Base-by-base conservation (phyloP, 2,113 vertebrate genomes). In the Emydocephalus ijimae region DNA sequence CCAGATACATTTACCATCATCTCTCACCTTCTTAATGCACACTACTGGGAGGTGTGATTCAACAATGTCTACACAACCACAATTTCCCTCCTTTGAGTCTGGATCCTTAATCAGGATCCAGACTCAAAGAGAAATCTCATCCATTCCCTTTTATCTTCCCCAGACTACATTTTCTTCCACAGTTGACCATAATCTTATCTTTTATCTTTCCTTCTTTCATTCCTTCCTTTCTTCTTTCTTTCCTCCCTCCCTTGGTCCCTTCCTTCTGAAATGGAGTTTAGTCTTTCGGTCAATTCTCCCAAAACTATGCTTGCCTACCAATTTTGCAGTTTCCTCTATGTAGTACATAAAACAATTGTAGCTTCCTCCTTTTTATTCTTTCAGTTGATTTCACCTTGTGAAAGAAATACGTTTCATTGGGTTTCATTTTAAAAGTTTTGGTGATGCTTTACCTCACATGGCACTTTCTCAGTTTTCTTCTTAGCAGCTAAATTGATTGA, bases 401-500 rank as follows among this genome's bases (percentile, higher is more conserved):
- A 93, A 94, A 90, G 69, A 93, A 94, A 96, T 92, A 12, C 43
- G 23, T 74, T 45, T 29, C 85, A 14, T 3, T 94, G 91, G 88
- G 56, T 93, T 95, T 93, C 20, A 92, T 92, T 93, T 92, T 24
- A 45, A 94, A 85, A 48, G 61, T 3, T 24, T 64, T 24, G 59
- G 52, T 93, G 94, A 94, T 88, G 57, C n/a, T 93, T 90, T 91
- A 93, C 92, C 39, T 61, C 87, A 74, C 94, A 91, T 23, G 8
- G 90, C 91, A 94, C 93, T 92, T 87, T 87, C 87, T 34, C 48
- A 93, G 81, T 94, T 91, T 94, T 94, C 81, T 91, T 89, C 21
- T 92, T 61, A 92, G 39, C 48, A 91, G 56, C 91, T 93, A 91
- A 97, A 92, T 95, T 94, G 92, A 95, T 93, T 92, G 93, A 87